Evolutionary conservation across 2,888 invertebrate genomes (phyloP).

Genomic region (Pristionchus fissidentatus): DNA sequence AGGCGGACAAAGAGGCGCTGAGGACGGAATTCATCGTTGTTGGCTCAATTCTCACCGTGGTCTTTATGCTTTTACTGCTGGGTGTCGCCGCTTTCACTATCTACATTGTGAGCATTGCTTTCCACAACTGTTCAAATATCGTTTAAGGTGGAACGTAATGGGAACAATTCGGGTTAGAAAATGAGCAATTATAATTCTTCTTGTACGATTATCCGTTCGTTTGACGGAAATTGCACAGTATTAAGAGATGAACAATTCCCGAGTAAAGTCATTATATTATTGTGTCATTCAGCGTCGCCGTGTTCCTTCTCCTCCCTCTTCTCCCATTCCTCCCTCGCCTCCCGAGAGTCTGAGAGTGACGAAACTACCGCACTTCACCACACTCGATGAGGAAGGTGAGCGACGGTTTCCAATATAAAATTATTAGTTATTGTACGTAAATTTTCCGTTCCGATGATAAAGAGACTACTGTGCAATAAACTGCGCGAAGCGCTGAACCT

Average conservation of each 20-base stretch:
- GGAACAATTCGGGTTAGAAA: no score
- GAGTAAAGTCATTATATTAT: no score
- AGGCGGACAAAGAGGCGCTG: not conserved
- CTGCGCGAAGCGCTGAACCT: no score
- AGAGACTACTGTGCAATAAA: no score
- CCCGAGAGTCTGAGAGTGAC: not conserved
- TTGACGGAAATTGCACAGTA: not conserved
- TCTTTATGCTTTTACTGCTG: not conserved
- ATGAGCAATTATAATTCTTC: no score
- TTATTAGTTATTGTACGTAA: no score
- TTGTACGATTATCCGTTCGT: not conserved
- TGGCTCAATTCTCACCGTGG: slow-evolving; percentile 2
- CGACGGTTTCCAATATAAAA: no score
- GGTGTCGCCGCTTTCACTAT: not conserved
- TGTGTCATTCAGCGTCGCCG: not conserved
- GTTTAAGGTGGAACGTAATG: no score
- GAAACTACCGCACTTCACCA: not conserved
- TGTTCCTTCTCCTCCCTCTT: slow-evolving; percentile 2
- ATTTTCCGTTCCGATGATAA: no score
- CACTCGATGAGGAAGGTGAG: not conserved
- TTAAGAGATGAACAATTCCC: not conserved
- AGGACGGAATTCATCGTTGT: not conserved
- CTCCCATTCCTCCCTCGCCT: slow-evolving; percentile 34
- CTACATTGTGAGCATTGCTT: not conserved
- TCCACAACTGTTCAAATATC: no score